Evolutionary conservation across 1,140 invertebrate genomes (phyloP).

Genomic region (Cyrtorhinus lividipennis): DNA sequence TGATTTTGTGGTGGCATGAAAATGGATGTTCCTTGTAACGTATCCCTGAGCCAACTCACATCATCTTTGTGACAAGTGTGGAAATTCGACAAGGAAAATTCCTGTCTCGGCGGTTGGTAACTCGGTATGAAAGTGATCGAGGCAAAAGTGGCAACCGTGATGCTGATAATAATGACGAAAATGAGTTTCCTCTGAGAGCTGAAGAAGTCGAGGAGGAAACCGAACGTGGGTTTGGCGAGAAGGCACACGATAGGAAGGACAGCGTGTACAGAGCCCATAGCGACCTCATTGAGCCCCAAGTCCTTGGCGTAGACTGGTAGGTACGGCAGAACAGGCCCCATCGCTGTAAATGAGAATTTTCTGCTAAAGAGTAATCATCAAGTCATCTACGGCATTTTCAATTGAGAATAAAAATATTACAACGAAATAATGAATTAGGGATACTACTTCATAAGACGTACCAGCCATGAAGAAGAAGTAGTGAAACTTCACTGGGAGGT

Average conservation of each 20-base stretch:
- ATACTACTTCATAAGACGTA: constrained; percentile 29
- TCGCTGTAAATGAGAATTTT: constrained; percentile 37
- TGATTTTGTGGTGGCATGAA: neutral
- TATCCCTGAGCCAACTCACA: neutral
- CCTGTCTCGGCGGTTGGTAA: neutral
- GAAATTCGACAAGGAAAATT: neutral
- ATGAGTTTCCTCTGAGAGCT: constrained; percentile 44
- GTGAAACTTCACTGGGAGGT: constrained; percentile 62
- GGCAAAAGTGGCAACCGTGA: constrained; percentile 47
- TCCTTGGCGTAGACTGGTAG: constrained; percentile 56
- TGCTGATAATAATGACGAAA: constrained; percentile 45
- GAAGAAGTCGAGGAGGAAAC: constrained; percentile 51
- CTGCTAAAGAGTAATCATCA: no score
- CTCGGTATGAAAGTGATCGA: constrained; percentile 28
- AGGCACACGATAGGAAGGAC: constrained; percentile 54
- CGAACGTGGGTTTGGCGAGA: constrained; percentile 53
- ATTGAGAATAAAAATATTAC: no score
- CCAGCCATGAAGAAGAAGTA: constrained; percentile 70
- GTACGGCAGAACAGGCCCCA: constrained; percentile 60
- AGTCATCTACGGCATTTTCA: no score
- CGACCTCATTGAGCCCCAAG: constrained; percentile 50
- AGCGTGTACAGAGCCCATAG: constrained; percentile 55
- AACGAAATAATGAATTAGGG: no score
- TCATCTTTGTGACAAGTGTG: neutral
- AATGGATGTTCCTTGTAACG: neutral